These are phyloP conservation scores for Amphiprion clarkii DNA, from an alignment of 2,797 vertebrate genomes.

Conservation along the genomic window DNA sequence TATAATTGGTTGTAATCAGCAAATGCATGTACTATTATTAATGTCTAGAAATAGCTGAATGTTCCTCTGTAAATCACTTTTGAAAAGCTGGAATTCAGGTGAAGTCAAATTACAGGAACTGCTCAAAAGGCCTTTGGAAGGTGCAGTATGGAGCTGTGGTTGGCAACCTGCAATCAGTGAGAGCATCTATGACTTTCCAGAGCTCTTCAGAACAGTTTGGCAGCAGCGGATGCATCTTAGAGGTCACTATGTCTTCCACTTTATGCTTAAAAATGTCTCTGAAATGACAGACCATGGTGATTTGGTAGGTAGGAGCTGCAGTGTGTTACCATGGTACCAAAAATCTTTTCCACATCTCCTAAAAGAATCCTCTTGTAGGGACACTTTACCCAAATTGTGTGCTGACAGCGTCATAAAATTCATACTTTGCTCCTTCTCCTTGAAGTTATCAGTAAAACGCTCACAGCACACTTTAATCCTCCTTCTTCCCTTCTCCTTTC, in stretches of 20 bases:
- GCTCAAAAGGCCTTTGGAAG: slow-evolving; percentile 25
- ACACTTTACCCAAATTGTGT: slow-evolving; percentile 64
- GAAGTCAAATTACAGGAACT: slow-evolving; percentile 61
- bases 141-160: slow-evolving; percentile 5
- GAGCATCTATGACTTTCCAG: slow-evolving; percentile 47
- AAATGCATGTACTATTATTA: slow-evolving; percentile 50
- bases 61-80: slow-evolving; percentile 20
- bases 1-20: slow-evolving; percentile 64
- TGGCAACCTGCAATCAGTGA: slow-evolving; percentile 55
- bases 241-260: slow-evolving; percentile 49
- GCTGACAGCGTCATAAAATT: slow-evolving; percentile 50
- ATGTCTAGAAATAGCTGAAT: slow-evolving; percentile 32
- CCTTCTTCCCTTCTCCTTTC: neutral
- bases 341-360: slow-evolving; percentile 41
- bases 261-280: slow-evolving; percentile 28
- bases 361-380: slow-evolving; percentile 51
- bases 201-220: slow-evolving; percentile 56
- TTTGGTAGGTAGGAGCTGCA: slow-evolving; percentile 17
- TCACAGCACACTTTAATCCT: neutral
- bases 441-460: slow-evolving; percentile 17
- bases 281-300: slow-evolving; percentile 50
- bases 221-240: slow-evolving; percentile 33
- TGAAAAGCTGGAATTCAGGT: slow-evolving; percentile 53
- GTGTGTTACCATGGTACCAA: slow-evolving; percentile 46
- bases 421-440: slow-evolving; percentile 6